Evolutionary conservation across 2,113 vertebrate genomes (phyloP).

Genomic region (Phainopepla nitens): DNA sequence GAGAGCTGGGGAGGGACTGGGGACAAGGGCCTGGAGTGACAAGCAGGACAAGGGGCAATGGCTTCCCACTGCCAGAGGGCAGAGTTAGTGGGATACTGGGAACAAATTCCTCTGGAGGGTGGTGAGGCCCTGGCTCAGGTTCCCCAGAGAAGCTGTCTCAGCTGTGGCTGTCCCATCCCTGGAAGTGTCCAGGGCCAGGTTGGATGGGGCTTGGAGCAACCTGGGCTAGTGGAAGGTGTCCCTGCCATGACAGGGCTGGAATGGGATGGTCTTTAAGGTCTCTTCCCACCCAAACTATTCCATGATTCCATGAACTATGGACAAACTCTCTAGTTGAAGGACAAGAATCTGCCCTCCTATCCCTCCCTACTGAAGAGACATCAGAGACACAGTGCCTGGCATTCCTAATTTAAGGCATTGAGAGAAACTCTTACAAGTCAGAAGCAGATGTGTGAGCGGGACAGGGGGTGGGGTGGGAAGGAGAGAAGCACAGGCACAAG

Average conservation of each 20-base stretch:
- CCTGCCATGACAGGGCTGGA: not conserved
- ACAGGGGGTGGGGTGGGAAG: accelerated
- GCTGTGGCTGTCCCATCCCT: no score
- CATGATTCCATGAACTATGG: not conserved
- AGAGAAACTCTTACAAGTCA: not conserved
- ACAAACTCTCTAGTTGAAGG: not conserved
- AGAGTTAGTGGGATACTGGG: not conserved
- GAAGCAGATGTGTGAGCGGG: not conserved
- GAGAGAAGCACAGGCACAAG: not conserved
- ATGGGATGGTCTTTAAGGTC: not conserved
- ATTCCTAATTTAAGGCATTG: accelerated
- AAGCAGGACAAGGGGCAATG: not conserved
- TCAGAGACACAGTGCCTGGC: accelerated
- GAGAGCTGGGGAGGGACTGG: not conserved
- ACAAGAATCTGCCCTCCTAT: not conserved
- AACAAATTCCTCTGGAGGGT: not conserved
- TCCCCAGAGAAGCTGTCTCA: no score
- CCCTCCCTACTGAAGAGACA: not conserved
- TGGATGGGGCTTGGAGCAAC: no score
- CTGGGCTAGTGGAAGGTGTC: no score
- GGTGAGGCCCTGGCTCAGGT: no score
- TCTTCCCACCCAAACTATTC: not conserved
- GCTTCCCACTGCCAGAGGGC: not conserved
- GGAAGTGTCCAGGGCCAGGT: no score
- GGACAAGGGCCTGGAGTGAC: not conserved